Conservation (phyloP, 37 sponge, comb jelly and placozoan species). For the Petrosia ficiformis region DNA sequence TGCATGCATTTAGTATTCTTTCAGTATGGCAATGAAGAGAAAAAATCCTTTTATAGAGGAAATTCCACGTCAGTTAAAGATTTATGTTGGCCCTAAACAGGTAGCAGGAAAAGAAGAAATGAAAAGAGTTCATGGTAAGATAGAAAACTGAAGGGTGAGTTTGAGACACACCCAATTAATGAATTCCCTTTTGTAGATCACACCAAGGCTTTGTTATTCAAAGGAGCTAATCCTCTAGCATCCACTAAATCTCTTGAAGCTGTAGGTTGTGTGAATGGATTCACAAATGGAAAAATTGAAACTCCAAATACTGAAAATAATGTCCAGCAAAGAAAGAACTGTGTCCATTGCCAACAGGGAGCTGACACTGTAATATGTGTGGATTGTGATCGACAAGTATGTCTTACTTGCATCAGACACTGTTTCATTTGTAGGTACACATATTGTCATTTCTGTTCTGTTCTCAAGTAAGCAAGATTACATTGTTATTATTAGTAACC, state of each 20-base stretch:
- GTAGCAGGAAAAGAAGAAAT: slow-evolving; percentile 56
- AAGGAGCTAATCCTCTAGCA: slow-evolving; percentile 19
- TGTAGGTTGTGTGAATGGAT: not conserved
- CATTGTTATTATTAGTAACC: not conserved
- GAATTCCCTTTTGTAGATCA: slow-evolving; percentile 10
- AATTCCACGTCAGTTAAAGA: slow-evolving; percentile 63
- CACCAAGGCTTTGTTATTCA: slow-evolving; percentile 28
- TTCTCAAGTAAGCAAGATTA: slow-evolving; percentile 41
- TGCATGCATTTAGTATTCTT: no score
- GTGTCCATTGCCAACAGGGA: not conserved
- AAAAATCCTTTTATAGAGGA: slow-evolving; percentile 61
- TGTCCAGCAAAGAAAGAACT: not conserved
- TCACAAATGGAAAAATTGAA: not conserved
- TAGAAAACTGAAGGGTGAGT: not conserved
- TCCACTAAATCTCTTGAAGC: not conserved
- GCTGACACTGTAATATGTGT: slow-evolving; percentile 5
- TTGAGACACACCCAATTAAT: not conserved
- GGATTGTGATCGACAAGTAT: slow-evolving; percentile 28
- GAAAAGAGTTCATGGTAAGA: slow-evolving; percentile 48
- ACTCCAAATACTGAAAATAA: not conserved
- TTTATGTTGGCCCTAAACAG: slow-evolving; percentile 53
- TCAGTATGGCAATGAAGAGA: no score
- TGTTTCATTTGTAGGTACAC: slow-evolving; percentile 8
- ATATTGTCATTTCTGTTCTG: slow-evolving; percentile 44
- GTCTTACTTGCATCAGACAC: slow-evolving; percentile 5